These are phyloP conservation scores for Dorcus parallelipipedus DNA, from an alignment of 2,888 invertebrate genomes.

Conservation along the genomic window DNA sequence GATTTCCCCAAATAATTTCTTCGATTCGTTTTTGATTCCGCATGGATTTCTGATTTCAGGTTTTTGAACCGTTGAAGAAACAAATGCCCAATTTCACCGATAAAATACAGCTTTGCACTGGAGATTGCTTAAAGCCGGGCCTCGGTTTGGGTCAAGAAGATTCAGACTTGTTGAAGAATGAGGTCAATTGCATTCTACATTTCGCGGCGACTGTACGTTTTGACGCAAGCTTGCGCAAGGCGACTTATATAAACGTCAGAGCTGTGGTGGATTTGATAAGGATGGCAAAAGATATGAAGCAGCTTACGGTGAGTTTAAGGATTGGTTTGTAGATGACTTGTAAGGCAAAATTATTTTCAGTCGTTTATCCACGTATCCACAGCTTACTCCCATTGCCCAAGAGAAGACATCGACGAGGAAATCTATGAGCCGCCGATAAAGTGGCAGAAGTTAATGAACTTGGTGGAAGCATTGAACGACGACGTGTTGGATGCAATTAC, in stretches of 20 bases:
- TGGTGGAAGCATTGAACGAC: conserved; percentile 54
- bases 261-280: conserved; percentile 61
- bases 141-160: conserved; percentile 60
- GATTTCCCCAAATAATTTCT: neutral
- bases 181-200: conserved; percentile 24
- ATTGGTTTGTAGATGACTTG: neutral
- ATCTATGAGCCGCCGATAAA: conserved; percentile 55
- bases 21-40: too few relatives aligned
- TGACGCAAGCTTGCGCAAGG: conserved; percentile 64
- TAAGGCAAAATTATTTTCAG: conserved; percentile 45
- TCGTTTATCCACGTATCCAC: conserved; percentile 59
- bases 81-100: conserved; percentile 62
- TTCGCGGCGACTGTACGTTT: conserved; percentile 68
- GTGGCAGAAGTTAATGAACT: conserved; percentile 50
- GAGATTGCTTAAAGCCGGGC: conserved; percentile 60
- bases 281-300: conserved; percentile 36
- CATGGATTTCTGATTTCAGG: conserved; percentile 1
- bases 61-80: conserved; percentile 49
- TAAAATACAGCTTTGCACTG: conserved; percentile 53
- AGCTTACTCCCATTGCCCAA: conserved; percentile 56
- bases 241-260: conserved; percentile 66
- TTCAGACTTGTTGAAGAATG: conserved; percentile 50
- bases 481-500: conserved; percentile 54
- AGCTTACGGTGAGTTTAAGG: conserved; percentile 55
- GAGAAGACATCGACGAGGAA: conserved; percentile 30